Base-by-base conservation (phyloP, 2,888 invertebrate genomes). In the Platypus cylindrus region DNA sequence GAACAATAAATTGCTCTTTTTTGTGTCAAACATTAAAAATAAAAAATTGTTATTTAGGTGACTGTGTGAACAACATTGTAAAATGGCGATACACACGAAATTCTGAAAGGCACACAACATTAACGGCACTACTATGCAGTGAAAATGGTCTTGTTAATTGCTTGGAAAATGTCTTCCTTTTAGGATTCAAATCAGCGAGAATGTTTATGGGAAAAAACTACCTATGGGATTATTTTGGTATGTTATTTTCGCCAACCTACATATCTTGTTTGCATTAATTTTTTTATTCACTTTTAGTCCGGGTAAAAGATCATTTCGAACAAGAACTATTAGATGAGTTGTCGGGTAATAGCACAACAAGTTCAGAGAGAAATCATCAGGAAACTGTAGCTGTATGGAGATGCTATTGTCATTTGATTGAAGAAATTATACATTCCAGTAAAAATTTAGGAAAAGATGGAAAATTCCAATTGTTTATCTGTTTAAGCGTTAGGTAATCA, bases 151-250 rank as follows among this genome's bases (percentile, higher is more conserved):
- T 98, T 5, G 94, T 97, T 2, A 79, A 82, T 54, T 87, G 90
- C 53, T 66, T 98, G 48, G 94, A 97, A 59, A 83, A 89, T 58
- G 90, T 91, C 2, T 95, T 98, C 62, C 71, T 90, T n/a, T 82
- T 82, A 52, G 97, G 97, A 5, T 94, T 94, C 61, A 87, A 89
- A 51, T 93, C 93, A 4, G 77, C 86, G 2, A 71, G 94, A 39
- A 73, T 95, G 49, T 95, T 97, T 60, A 84, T 91, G 16, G 78
- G 83, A 49, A 93, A 94, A 65, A 77, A 93, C 46, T 97, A 91
- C 58, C 79, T 97, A 45, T 98, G 98, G 98, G 97, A 98, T 62
- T 98, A 89, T 64, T 81, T 97, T 55, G 82, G 94, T 93, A 64
- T 37, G 43, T 31, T 11, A 26, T 26, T 26, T 26, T 8, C 5